Base-by-base conservation (phyloP, 1,140 invertebrate species). In the Drosophila pseudoobscura region DNA sequence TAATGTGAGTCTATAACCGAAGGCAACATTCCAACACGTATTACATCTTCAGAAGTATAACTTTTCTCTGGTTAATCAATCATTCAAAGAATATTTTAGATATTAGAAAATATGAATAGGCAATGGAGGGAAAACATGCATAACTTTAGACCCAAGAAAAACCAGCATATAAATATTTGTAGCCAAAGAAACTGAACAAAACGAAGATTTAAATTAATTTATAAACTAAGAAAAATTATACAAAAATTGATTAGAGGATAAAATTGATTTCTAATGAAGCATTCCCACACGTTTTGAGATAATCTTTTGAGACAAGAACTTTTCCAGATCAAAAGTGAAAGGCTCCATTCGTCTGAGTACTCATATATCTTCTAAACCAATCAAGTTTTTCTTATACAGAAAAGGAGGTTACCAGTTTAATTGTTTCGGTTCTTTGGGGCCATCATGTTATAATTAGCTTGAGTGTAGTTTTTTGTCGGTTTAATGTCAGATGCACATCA, bases 401-500 rank as follows among this genome's bases (percentile, higher is more conserved):
- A 63, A 87, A 77, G 65, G 76, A 55, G 80, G 74, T 78, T 80
- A 59, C 31, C 43, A 43, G 58, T 51, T 82, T 65, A 68, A 87
- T 78, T 70, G 65, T 51, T 39, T 39, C 54, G 50, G 60, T 61
- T 72, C 41, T 64, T 55, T 57, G 47, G 31, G 49, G 50, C 52
- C 43, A 22, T 55, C 31, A 45, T 63, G 78, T 73, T 62, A 56
- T 76, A 80, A 80, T 75, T 61, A 62, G 46, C 61, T 55, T 22
- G 15, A 51, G 41, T 49, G 50, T 76, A 63, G 65, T 51, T 13
- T 11, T 13, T 39, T 15, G 15, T 61, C 17, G 49, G 43, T 65
- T 80, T 80, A 80, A 85, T 85, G 74, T 74, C 77, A 84, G 77
- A 41, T 76, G 63, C 46, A 77, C 74, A 68, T 78, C 58, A 68